These are phyloP conservation scores for Eunapius fragilis DNA, from an alignment of 37 sponge, comb jelly and placozoan species.

Conservation along the genomic window DNA sequence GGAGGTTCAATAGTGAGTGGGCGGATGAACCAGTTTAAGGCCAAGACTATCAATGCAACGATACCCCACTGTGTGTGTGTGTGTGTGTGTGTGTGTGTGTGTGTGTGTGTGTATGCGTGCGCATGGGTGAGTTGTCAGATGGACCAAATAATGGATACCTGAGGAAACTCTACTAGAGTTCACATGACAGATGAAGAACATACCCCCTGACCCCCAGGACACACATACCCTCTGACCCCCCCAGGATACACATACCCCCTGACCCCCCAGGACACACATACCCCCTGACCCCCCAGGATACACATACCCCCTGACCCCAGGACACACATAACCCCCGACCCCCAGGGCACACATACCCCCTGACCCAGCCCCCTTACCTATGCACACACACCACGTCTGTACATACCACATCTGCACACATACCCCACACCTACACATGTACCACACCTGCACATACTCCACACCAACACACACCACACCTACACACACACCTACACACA, in stretches of 20 bases:
- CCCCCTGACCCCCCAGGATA: background rate
- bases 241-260: too few relatives aligned
- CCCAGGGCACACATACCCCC: too few relatives aligned
- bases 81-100: background rate
- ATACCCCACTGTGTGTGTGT: constrained; percentile 60
- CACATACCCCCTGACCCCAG: background rate
- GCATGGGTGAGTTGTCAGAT: too few relatives aligned
- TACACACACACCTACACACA: background rate
- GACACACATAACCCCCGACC: too few relatives aligned
- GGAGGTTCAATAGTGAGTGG: constrained; percentile 42
- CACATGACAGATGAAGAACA: too few relatives aligned
- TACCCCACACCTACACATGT: background rate
- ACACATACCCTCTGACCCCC: too few relatives aligned
- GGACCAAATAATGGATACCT: too few relatives aligned
- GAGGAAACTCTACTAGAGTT: too few relatives aligned
- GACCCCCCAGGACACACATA: too few relatives aligned
- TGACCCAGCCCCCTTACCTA: background rate
- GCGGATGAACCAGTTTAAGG: constrained; percentile 75
- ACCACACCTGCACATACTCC: too few relatives aligned
- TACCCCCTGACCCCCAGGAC: too few relatives aligned
- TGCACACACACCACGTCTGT: background rate
- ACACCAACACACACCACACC: background rate
- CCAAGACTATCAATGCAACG: constrained; percentile 35
- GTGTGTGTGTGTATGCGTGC: constrained; percentile 21
- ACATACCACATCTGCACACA: too few relatives aligned